Base-by-base conservation (phyloP, 2,113 vertebrate species). In the Argyrosomus japonicus region DNA sequence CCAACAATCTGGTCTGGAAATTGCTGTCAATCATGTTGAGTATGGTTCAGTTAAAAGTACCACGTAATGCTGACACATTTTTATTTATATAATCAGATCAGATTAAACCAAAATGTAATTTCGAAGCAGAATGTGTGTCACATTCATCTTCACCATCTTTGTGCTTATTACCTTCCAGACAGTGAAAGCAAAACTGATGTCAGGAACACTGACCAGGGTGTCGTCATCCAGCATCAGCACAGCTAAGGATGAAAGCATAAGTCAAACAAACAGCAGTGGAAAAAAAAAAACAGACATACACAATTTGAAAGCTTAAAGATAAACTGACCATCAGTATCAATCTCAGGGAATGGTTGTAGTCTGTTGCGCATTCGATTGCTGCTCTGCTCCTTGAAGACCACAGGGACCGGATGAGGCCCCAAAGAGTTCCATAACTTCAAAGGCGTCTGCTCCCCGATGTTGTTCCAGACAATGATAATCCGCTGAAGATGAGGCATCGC, bases 161-260 rank as follows among this genome's bases (percentile, higher is more conserved):
- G 1, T 60, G 43, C 1, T 17, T 4, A 43, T 96, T 97, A 99
- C 98, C 97, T 99, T 97, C 97, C 97, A 99, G 77, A 99, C 94
- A 12, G 98, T 97, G 93, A 98, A 99, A 47, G 97, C 97, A 93
- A 99, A 99, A 86, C 90, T 94, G 79, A 98, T 93, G 90, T 99
- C 98, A 77, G 97, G 96, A 90, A 96, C 96, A 12, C 98, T 99
- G 90, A 98, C 87, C 18, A 99, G 93, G 0, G 94, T 97, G 92
- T 99, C 97, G 27, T 99, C 98, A 87, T 99, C 98, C 91, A 99
- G 93, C 97, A 99, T 97, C 84, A 99, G 87, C 63, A 99, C 95
- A 79, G 96, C 97, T 99, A 86, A 14, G 36, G 58, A 62, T 61
- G 67, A 47, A 47, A 61, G 8, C 2, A 84, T 12, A 61, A 43